These are phyloP conservation scores for Falco novaeseelandiae DNA, from an alignment of 2,797 vertebrate species.

Conservation along the genomic window DNA sequence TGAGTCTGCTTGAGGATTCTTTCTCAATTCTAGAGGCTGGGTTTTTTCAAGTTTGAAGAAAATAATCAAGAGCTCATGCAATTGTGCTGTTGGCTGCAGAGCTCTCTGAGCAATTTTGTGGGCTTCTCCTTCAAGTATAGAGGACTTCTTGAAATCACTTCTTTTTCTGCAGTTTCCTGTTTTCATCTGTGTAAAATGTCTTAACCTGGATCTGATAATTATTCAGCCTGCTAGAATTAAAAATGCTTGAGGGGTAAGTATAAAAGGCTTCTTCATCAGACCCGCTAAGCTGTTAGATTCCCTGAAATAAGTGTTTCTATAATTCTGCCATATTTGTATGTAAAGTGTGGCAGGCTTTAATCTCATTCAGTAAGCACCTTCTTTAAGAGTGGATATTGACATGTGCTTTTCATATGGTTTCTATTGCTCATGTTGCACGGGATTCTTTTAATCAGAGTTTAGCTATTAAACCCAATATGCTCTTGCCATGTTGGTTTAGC, in stretches of 20 bases:
- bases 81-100: background rate
- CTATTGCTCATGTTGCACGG: background rate
- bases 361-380: background rate
- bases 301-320: background rate
- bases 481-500: background rate
- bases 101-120: background rate
- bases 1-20: background rate
- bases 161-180: background rate
- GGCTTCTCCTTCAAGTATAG: background rate
- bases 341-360: background rate
- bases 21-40: background rate
- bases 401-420: background rate
- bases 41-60: background rate
- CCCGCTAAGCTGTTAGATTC: background rate
- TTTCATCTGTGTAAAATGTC: background rate
- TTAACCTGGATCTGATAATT: background rate
- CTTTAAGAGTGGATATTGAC: background rate
- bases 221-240: background rate
- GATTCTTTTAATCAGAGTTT: background rate
- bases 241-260: background rate
- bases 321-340: background rate
- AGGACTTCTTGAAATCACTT: background rate
- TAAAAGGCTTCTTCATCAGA: background rate
- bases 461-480: background rate
- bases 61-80: background rate